Evolutionary conservation across 2,888 invertebrate genomes (phyloP), one percentile per base, ranked within the genome.

Genomic region (Macrophya annulata): DNA sequence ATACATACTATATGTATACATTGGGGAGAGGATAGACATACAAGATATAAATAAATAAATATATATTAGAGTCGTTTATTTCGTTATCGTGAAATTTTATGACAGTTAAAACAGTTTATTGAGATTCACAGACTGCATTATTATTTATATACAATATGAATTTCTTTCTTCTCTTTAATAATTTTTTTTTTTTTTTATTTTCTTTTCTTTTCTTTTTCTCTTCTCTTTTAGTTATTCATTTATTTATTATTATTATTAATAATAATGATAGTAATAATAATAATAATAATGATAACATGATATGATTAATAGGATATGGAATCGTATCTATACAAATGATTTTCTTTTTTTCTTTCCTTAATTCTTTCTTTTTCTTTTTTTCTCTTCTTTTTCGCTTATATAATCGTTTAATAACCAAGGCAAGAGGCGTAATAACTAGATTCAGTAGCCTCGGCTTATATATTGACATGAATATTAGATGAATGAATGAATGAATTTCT

Each of bases 261-360:
- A 68, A n/a, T 68, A 68, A n/a, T 68, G 4, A 68, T 21, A 68
- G 4, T n/a, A n/a, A 21, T 74, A 40, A 4, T 43, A 45, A 51
- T 76, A 76, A 45, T 45, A 45, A 48, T 76, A 76, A 45, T 31
- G 17, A 48, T 51, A 48, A 76, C 48, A 91, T 90, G 92, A 92
- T 92, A 92, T 89, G 91, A 89, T 90, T 90, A 89, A 88, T 90
- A 88, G 87, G 91, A 92, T 91, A 91, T 91, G 92, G 91, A 90
- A 89, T 90, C 90, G 89, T 68, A 25, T 89, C 90, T 89, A 90
- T 90, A 90, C 90, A 89, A 88, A 90, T 89, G 40, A 68, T 68
- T 31, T 68, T 31, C 37, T 6, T 71, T 37, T 3, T 40, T 17
- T 71, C 0, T 3, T 10, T 25, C 0, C n/a, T n/a, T n/a, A n/a